Conservation (phyloP, 2,797 vertebrate species). For the Triplophysa yarkandensis region DNA sequence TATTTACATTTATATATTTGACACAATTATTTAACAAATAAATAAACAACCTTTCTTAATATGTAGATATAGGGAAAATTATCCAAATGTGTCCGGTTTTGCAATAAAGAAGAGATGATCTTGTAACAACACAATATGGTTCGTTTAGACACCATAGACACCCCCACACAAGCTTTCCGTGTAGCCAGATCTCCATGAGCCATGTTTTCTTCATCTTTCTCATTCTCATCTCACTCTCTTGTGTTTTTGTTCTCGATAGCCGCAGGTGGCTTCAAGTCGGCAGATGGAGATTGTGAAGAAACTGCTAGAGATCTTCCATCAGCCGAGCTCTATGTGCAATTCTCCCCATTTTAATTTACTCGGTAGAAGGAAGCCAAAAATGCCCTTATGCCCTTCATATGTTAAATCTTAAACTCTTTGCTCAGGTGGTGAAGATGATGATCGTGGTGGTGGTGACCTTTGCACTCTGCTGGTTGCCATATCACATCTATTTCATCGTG, state of each 20-base stretch:
- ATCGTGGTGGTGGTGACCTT: conserved; percentile 87
- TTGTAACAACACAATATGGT: background rate
- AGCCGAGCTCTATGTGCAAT: conserved; percentile 28
- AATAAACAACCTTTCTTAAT: too few relatives aligned
- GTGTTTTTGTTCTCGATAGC: background rate
- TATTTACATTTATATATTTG: too few relatives aligned
- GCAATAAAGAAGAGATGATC: background rate
- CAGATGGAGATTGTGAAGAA: conserved; percentile 1
- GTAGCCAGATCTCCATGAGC: background rate
- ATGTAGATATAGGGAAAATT: too few relatives aligned
- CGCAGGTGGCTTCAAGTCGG: conserved; percentile 4
- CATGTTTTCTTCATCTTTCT: background rate
- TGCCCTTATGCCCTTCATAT: background rate
- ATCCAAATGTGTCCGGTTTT: background rate
- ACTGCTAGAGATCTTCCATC: background rate
- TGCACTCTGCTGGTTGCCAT: conserved; percentile 88
- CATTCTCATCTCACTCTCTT: background rate
- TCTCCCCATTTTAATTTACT: too few relatives aligned
- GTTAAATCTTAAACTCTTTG: conserved; percentile 31
- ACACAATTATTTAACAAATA: too few relatives aligned
- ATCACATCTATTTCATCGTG: conserved; percentile 85
- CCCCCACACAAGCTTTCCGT: background rate
- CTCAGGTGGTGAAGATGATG: conserved; percentile 92
- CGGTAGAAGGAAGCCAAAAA: background rate
- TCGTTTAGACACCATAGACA: background rate